Percentiles rank a stretch among this genome's conserved stretches.
Evolutionary conservation across 2,888 invertebrate species (phyloP).

Genomic region (Smittia sp.): DNA sequence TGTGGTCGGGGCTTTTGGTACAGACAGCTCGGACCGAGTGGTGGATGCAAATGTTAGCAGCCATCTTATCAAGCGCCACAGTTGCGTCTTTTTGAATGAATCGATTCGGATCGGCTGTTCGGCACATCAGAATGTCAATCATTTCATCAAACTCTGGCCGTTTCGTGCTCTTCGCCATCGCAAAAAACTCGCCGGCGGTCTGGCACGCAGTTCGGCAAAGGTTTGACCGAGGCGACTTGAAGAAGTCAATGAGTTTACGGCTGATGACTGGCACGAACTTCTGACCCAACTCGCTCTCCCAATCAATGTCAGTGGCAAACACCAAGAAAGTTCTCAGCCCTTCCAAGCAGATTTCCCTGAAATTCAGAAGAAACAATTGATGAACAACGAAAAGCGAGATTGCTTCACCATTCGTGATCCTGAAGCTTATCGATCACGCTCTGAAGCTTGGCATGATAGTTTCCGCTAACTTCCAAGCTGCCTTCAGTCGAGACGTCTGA

Average conservation of each 20-base stretch:
- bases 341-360: slow-evolving; percentile 32
- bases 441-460: neutral
- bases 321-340: slow-evolving; percentile 33
- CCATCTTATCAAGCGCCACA: slow-evolving; percentile 59
- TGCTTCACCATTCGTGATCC: slow-evolving; percentile 26
- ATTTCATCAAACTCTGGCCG: slow-evolving; percentile 61
- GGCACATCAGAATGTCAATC: slow-evolving; percentile 57
- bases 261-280: slow-evolving; percentile 49
- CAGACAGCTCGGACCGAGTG: slow-evolving; percentile 51
- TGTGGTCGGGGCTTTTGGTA: slow-evolving; percentile 54
- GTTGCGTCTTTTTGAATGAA: slow-evolving; percentile 66
- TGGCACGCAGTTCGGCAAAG: slow-evolving; percentile 53
- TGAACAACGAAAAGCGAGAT: neutral
- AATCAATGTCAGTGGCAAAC: slow-evolving; percentile 27
- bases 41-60: slow-evolving; percentile 57
- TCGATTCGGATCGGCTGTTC: slow-evolving; percentile 62
- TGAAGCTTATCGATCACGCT: slow-evolving; percentile 38
- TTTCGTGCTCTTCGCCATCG: slow-evolving; percentile 52
- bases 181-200: slow-evolving; percentile 52
- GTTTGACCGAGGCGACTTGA: slow-evolving; percentile 52
- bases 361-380: neutral
- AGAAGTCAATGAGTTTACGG: slow-evolving; percentile 51
- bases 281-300: slow-evolving; percentile 32
- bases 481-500: neutral
- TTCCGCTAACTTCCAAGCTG: neutral